Conservation (phyloP, 2,113 vertebrate species). For the Eudyptes chrysolophus region DNA sequence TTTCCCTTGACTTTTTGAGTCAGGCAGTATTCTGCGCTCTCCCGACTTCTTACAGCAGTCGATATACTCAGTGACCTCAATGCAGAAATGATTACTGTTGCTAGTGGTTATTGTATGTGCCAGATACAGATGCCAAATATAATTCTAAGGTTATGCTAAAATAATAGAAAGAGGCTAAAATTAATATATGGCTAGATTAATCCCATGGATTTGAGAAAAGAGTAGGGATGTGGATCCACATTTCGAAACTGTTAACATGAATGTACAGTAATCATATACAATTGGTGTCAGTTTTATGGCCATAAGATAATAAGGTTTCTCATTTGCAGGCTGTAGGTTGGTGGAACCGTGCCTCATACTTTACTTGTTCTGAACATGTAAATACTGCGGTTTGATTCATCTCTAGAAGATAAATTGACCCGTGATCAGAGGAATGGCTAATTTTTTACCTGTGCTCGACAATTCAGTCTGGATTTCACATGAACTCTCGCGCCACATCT, state of each 20-base stretch:
- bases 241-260: background rate
- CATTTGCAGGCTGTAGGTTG: background rate
- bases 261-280: background rate
- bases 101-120: background rate
- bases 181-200: background rate
- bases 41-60: background rate
- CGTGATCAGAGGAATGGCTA: background rate
- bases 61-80: background rate
- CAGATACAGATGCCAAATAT: background rate
- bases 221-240: background rate
- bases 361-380: background rate
- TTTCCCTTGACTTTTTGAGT: background rate
- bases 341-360: background rate
- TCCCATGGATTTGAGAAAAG: background rate
- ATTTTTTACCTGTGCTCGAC: background rate
- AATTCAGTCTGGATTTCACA: background rate
- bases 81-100: background rate
- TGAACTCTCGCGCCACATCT: rapidly evolving
- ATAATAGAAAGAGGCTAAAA: background rate
- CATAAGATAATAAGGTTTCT: background rate
- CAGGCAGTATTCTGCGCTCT: background rate
- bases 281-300: background rate
- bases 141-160: background rate
- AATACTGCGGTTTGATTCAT: background rate
- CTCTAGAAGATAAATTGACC: background rate